These are phyloP conservation scores for Montipora efflorescens DNA, from an alignment of 64 coral and sea anemone species.

Conservation along the genomic window DNA sequence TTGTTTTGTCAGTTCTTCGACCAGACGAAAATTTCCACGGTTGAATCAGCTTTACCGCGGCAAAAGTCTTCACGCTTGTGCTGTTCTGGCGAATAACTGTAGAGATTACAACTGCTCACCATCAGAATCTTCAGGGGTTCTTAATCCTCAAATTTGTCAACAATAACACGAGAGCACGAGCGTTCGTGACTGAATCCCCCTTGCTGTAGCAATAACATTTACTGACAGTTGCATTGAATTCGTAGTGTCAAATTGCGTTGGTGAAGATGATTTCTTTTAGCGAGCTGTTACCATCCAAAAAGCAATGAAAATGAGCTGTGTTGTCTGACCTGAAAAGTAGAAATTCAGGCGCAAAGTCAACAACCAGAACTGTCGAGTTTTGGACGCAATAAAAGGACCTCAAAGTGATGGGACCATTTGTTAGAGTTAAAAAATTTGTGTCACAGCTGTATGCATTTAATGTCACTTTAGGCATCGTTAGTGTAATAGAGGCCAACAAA, in stretches of 20 bases:
- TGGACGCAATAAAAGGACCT: background rate
- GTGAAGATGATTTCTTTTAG: background rate
- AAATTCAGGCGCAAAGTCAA: background rate
- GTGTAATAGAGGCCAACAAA: background rate
- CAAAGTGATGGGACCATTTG: background rate
- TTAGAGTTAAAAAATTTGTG: background rate
- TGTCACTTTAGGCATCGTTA: background rate
- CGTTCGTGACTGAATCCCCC: background rate
- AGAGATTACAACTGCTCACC: background rate
- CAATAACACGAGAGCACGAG: slow-evolving; percentile 38
- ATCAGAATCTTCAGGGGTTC: background rate
- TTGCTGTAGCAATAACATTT: background rate
- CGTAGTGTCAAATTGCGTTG: slow-evolving; percentile 22
- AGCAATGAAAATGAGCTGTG: background rate
- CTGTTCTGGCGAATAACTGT: background rate
- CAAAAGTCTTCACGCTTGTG: background rate
- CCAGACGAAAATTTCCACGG: background rate
- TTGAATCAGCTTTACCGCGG: background rate
- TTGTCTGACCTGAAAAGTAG: slow-evolving; percentile 2
- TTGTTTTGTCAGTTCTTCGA: too few relatives aligned
- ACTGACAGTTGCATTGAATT: background rate
- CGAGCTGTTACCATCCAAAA: background rate
- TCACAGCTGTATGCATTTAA: background rate
- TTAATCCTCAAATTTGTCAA: slow-evolving; percentile 42
- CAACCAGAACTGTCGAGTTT: background rate